These are phyloP conservation scores for Tipula lateralis DNA, from an alignment of 2,888 invertebrate species.

Conservation along the genomic window DNA sequence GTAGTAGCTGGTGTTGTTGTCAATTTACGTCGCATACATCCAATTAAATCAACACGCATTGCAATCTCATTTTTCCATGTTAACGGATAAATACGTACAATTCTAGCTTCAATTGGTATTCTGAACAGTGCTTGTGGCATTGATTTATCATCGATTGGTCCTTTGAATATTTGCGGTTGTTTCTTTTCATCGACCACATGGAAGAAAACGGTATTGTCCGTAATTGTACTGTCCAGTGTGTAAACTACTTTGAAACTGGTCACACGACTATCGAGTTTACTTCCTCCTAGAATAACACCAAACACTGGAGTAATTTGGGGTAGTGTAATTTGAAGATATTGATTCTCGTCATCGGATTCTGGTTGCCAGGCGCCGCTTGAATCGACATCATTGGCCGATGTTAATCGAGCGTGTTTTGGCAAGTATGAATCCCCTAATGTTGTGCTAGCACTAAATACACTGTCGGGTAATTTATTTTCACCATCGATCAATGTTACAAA, in stretches of 20 bases:
- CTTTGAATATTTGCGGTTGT: constrained; percentile 63
- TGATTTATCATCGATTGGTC: constrained; percentile 58
- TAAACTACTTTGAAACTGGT: constrained; percentile 68
- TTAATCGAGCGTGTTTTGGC: constrained; percentile 54
- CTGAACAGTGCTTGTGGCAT: constrained; percentile 61
- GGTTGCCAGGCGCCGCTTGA: constrained; percentile 68
- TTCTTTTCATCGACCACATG: constrained; percentile 54
- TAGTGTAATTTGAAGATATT: constrained; percentile 67
- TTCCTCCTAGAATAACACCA: constrained; percentile 68
- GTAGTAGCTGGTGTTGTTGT: constrained; percentile 38
- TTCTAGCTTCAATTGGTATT: constrained; percentile 69
- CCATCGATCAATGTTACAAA: constrained; percentile 50
- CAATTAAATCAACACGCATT: constrained; percentile 67
- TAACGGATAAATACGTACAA: constrained; percentile 65
- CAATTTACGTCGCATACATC: constrained; percentile 52
- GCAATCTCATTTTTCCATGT: constrained; percentile 69
- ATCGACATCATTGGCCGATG: constrained; percentile 42
- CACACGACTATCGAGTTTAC: constrained; percentile 64
- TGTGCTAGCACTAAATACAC: constrained; percentile 58
- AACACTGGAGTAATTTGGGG: constrained; percentile 63
- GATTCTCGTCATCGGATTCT: constrained; percentile 53
- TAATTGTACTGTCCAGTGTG: constrained; percentile 57
- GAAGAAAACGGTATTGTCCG: constrained; percentile 50
- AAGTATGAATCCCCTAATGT: constrained; percentile 50
- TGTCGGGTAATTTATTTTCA: constrained; percentile 51